A percentile compares a stretch with the other conserved stretches of the same genome.
phyloP scores from a whole-genome alignment of 2,797 vertebrate genomes.

The Limosa lapponica region DNA sequence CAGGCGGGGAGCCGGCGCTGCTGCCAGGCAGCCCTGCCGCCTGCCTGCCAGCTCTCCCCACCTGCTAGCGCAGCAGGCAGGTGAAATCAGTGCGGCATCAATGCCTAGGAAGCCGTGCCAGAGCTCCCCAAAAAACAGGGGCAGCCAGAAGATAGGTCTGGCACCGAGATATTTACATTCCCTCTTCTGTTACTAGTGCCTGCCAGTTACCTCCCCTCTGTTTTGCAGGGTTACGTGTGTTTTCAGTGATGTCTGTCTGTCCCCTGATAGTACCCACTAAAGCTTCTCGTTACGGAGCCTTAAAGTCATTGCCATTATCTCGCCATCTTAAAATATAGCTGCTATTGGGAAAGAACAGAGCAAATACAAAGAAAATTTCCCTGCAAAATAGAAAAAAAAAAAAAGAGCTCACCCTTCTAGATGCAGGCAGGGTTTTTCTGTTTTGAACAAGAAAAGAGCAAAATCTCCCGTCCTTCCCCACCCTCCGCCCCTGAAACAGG shows the following conservation, averaged over 20 bases:
- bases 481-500: neutral
- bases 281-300: neutral
- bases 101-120: neutral
- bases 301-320: conserved; percentile 14
- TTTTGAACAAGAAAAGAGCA: neutral
- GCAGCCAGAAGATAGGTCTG: neutral
- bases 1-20: fast-evolving
- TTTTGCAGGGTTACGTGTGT: neutral
- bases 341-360: neutral
- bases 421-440: neutral
- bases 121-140: neutral
- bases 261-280: neutral
- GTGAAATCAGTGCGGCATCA: neutral
- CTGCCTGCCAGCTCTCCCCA: neutral
- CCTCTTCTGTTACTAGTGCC: neutral
- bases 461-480: neutral
- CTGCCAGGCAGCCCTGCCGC: neutral
- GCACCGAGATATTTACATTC: neutral
- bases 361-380: neutral
- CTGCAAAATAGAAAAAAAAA: neutral
- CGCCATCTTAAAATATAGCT: neutral
- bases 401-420: neutral
- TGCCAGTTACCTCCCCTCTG: neutral
- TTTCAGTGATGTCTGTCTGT: neutral
- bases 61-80: neutral